phyloP scores from a whole-genome alignment of 2,797 vertebrate species.

The Cheirogaleus major region DNA sequence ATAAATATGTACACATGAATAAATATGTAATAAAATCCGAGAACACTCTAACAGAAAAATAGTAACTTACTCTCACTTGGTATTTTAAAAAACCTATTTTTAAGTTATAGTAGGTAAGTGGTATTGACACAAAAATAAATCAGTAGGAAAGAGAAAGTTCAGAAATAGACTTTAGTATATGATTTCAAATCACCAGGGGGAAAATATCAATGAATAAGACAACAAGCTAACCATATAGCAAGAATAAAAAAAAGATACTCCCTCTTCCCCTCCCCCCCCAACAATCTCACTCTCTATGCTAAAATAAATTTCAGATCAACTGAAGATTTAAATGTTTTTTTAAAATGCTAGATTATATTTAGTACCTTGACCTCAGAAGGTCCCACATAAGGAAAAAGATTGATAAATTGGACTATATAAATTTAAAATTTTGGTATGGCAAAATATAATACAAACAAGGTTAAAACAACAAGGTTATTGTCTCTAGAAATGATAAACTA shows the following conservation, averaged over 20 bases:
- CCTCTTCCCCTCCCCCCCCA: too few relatives aligned
- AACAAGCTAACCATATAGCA: background rate
- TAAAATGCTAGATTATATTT: background rate
- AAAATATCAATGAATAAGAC: background rate
- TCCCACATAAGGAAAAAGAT: background rate
- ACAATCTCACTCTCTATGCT: background rate
- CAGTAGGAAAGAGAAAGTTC: background rate
- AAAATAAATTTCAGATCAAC: slow-evolving; percentile 37
- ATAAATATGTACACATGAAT: background rate
- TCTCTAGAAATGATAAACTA: background rate
- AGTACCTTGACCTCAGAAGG: background rate
- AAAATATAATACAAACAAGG: background rate
- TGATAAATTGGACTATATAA: background rate
- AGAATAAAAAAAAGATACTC: background rate
- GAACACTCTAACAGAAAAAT: background rate
- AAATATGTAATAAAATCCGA: slow-evolving; percentile 17
- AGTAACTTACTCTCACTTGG: background rate
- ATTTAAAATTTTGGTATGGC: background rate
- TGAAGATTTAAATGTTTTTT: background rate
- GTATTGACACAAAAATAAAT: slow-evolving; percentile 19
- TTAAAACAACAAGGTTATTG: background rate
- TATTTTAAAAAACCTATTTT: background rate
- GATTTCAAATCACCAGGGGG: background rate
- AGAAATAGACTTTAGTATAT: background rate
- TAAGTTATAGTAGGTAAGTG: slow-evolving; percentile 9